These are phyloP conservation scores for Cyclura pinguis DNA, from an alignment of 2,797 vertebrate genomes.

Conservation along the genomic window DNA sequence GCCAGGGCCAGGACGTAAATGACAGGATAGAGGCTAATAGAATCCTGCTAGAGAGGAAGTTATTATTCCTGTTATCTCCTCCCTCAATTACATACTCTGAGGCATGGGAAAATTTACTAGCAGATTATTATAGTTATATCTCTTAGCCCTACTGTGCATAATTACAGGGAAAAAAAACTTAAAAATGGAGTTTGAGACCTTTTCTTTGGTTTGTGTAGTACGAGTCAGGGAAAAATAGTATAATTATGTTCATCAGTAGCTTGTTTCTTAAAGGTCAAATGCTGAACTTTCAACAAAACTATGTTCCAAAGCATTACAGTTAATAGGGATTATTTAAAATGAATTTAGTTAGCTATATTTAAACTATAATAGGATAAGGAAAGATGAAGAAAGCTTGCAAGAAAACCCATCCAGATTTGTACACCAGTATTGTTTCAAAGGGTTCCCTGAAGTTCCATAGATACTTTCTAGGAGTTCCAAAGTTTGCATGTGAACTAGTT, in stretches of 20 bases:
- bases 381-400: not conserved
- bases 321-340: conserved; percentile 46
- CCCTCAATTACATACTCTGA: conserved; percentile 27
- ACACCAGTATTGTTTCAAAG: conserved; percentile 7
- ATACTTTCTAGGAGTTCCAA: not conserved
- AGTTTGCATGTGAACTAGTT: not conserved
- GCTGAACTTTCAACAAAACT: conserved; percentile 34
- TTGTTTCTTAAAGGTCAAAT: conserved; percentile 58
- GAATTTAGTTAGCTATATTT: conserved; percentile 12
- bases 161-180: conserved; percentile 19
- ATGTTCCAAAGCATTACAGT: conserved; percentile 30
- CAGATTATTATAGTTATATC: conserved; percentile 41
- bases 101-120: conserved; percentile 47
- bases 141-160: conserved; percentile 20
- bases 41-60: conserved; percentile 38
- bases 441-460: not conserved
- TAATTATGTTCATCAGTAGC: conserved; percentile 44
- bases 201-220: conserved; percentile 25
- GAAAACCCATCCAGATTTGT: conserved; percentile 36
- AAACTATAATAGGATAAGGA: conserved; percentile 3
- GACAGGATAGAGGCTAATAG: conserved; percentile 16
- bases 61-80: conserved; percentile 44
- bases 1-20: not conserved
- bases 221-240: conserved; percentile 28
- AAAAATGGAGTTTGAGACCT: conserved; percentile 5